phyloP scores from a whole-genome alignment of 2,113 vertebrate genomes.

The Steatornis caripensis region DNA sequence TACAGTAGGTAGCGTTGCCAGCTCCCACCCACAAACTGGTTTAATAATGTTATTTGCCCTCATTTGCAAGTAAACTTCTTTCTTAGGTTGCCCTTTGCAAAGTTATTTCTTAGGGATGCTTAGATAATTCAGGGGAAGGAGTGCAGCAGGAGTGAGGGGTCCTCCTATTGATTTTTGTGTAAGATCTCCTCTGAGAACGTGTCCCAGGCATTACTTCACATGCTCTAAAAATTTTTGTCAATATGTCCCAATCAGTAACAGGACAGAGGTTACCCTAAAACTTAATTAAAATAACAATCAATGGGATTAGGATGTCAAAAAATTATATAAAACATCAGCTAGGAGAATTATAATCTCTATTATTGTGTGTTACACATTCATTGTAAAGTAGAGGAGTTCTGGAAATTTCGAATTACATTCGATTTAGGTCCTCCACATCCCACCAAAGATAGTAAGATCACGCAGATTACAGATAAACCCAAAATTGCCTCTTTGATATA shows the following conservation, averaged over 20 bases:
- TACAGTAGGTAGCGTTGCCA: not conserved
- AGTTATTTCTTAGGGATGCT: not conserved
- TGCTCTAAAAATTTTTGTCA: not conserved
- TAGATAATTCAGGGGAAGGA: not conserved
- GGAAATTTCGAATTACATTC: not conserved
- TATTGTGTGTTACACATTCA: not conserved
- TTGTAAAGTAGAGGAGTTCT: not conserved
- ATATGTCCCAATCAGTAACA: not conserved
- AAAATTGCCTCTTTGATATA: not conserved
- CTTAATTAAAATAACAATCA: not conserved
- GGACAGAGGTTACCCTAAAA: not conserved
- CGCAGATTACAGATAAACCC: not conserved
- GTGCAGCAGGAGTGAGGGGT: not conserved
- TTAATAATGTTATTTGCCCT: not conserved
- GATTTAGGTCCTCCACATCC: not conserved
- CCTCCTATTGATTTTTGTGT: not conserved
- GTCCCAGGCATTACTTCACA: not conserved
- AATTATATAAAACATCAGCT: not conserved
- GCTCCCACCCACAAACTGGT: not conserved
- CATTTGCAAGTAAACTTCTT: not conserved
- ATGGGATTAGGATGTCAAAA: not conserved
- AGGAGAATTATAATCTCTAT: not conserved
- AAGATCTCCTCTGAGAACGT: not conserved
- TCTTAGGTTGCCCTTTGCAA: not conserved
- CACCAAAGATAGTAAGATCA: not conserved